A percentile compares a stretch with the other conserved stretches of the same genome.
Evolutionary conservation across 1,140 invertebrate genomes (phyloP).

Genomic region (Cecropterus lyciades): DNA sequence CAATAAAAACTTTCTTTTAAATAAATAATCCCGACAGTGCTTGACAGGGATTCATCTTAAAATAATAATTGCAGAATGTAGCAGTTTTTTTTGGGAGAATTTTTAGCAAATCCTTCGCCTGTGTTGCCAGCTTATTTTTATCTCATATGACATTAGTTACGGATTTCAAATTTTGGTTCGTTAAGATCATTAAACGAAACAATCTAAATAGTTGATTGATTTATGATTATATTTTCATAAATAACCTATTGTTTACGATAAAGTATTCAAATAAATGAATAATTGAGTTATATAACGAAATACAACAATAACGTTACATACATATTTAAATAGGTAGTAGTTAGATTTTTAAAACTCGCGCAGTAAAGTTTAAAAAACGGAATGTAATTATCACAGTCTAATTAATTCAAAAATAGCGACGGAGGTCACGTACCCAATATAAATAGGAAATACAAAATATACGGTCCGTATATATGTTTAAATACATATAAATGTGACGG

Average conservation of each 20-base stretch:
- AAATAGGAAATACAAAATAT: conserved; percentile 19
- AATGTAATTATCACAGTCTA: background rate
- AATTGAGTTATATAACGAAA: too few species aligned
- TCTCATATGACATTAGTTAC: too few species aligned
- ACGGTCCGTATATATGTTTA: conserved; percentile 34
- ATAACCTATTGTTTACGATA: too few species aligned
- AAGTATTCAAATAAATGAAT: too few species aligned
- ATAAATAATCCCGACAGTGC: conserved; percentile 80
- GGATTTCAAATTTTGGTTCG: too few species aligned
- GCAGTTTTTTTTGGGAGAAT: conserved; percentile 47
- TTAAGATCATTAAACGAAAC: too few species aligned
- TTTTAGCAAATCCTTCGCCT: background rate
- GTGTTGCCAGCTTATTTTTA: conserved; percentile 8
- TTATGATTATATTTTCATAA: too few species aligned
- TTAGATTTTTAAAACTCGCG: too few species aligned
- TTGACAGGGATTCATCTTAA: conserved; percentile 80
- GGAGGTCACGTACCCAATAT: conserved; percentile 3
- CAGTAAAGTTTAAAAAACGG: too few species aligned
- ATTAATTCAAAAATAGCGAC: conserved; percentile 19
- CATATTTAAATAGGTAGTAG: too few species aligned
- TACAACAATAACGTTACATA: too few species aligned
- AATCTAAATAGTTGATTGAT: too few species aligned
- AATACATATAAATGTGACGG: conserved; percentile 49
- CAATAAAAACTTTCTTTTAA: conserved; percentile 84
- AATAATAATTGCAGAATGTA: conserved; percentile 75